Conservation (phyloP, 64 coral and sea anemone genomes). For the Trachythela sp. region DNA sequence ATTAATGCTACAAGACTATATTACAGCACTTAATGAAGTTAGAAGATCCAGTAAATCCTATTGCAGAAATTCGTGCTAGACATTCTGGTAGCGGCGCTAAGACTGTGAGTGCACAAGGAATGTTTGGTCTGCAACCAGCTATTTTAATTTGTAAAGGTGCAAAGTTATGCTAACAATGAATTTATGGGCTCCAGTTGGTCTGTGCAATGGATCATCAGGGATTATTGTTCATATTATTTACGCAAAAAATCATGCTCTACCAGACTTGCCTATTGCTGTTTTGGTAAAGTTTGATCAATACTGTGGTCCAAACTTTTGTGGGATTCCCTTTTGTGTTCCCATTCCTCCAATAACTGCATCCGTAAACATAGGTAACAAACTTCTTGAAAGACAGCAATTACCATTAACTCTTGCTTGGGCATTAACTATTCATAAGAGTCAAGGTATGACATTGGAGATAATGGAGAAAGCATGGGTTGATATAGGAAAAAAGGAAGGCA, state of each 20-base stretch:
- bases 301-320: conserved; percentile 3
- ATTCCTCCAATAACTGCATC: background rate
- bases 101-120: background rate
- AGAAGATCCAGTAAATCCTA: background rate
- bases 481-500: background rate
- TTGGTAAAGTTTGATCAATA: background rate
- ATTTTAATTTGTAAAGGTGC: background rate
- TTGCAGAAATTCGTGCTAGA: background rate
- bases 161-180: background rate
- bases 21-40: conserved; percentile 2
- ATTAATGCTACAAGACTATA: background rate
- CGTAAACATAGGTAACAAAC: background rate
- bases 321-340: background rate
- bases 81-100: background rate
- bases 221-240: conserved; percentile 6
- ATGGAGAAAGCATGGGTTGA: no score
- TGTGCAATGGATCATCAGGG: background rate
- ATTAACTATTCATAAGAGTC: background rate
- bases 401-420: background rate
- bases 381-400: background rate
- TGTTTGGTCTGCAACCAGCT: background rate
- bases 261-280: conserved; percentile 7
- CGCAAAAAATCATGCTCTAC: conserved; percentile 2
- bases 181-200: background rate
- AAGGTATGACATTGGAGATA: no score